Evolutionary conservation across 2,888 invertebrate genomes (phyloP), one percentile per base, ranked within the genome.

Genomic region (Lepidochrysops patricia): DNA sequence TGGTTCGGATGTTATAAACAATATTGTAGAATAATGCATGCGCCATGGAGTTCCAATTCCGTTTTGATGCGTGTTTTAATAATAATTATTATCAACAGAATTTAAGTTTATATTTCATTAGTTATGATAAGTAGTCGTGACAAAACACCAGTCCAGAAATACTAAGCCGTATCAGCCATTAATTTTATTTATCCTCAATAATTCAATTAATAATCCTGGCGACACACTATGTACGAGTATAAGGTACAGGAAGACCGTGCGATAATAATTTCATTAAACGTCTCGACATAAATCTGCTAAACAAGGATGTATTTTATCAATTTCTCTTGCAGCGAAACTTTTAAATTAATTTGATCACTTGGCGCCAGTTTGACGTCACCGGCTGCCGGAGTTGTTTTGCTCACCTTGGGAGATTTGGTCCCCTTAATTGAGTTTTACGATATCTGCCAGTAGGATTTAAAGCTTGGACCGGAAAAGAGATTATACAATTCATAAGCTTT

Each of bases 291-390:
- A 26, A 52, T 52, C 52, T 27, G 27, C 52, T 52, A 26, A 52
- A 52, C 52, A 52, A 43, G 6, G 27, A 26, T 27, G 52, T 52
- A 26, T 52, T 52, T 52, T 52, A 43, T 23, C 27, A 52, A 27
- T 52, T 52, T 52, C 27, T 52, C 52, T 27, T 52, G 27, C 27
- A 13, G 52, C 27, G 26, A 13, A 52, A 52, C 52, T 52, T 52
- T 52, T 52, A 52, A 52, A 52, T 52, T 52, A 52, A 52, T 52
- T 52, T 26, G 27, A 52, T 52, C 52, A 52, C 52, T 52, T 27
- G 52, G 52, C 52, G 52, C 52, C 52, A 52, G 52, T 52, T 27
- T 52, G 52, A 52, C 25, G 52, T 52, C 26, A 52, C 26, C 52
- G 13, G 26, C 27, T 52, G 27, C 9, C 13, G 52, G 27, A 27